These are phyloP conservation scores for Philypnodon macrostomus DNA, from an alignment of 2,797 vertebrate genomes.

Conservation along the genomic window DNA sequence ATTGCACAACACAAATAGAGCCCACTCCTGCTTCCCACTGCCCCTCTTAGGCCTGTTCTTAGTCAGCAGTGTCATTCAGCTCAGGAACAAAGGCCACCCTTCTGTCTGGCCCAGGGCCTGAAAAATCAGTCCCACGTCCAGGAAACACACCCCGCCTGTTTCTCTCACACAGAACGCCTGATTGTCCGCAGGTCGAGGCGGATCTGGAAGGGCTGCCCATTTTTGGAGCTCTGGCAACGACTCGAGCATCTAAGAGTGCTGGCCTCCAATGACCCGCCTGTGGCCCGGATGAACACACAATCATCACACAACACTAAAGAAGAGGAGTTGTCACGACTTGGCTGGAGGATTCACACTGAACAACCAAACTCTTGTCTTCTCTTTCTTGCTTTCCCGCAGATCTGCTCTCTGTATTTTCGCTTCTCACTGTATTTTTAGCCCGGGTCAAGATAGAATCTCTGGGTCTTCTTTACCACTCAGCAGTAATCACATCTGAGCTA, in stretches of 20 bases:
- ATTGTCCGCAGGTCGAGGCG: conserved; percentile 69
- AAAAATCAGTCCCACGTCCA: conserved; percentile 77
- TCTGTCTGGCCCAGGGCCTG: conserved; percentile 76
- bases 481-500: conserved; percentile 37
- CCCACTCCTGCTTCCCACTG: conserved; percentile 58
- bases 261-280: conserved; percentile 54
- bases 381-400: conserved; percentile 21
- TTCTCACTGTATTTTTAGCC: conserved; percentile 20
- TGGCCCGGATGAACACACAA: conserved; percentile 58
- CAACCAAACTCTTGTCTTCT: conserved; percentile 67
- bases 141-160: conserved; percentile 76
- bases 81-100: conserved; percentile 76
- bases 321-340: conserved; percentile 59
- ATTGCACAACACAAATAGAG: conserved; percentile 55
- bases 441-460: conserved; percentile 43
- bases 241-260: conserved; percentile 59
- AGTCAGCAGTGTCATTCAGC: conserved; percentile 74
- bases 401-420: conserved; percentile 22
- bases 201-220: conserved; percentile 78
- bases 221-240: conserved; percentile 72
- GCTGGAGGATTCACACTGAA: conserved; percentile 52
- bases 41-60: conserved; percentile 51
- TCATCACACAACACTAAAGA: conserved; percentile 49
- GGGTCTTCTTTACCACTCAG: conserved; percentile 37
- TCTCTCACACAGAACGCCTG: conserved; percentile 65